Conservation (phyloP, 2,888 invertebrate genomes). For the Drosophila kuntzei region DNA sequence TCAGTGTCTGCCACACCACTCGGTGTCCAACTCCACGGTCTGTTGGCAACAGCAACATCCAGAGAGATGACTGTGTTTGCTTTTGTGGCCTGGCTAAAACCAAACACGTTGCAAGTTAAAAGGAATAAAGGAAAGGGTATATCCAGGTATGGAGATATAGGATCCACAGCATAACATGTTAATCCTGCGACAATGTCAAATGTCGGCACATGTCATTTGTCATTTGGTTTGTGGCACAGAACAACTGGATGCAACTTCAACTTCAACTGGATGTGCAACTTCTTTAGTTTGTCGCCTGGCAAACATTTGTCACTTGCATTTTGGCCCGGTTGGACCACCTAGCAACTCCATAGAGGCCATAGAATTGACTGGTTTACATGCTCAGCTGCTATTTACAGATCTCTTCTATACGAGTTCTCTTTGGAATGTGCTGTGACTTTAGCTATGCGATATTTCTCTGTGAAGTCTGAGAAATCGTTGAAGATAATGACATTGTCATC, state of each 20-base stretch:
- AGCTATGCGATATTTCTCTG: conserved; percentile 9
- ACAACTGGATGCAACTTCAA: background rate
- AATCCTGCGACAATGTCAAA: conserved; percentile 73
- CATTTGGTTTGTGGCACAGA: conserved; percentile 26
- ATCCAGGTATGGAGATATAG: background rate
- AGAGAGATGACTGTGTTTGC: conserved; percentile 50
- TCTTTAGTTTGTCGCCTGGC: conserved; percentile 47
- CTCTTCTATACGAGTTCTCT: background rate
- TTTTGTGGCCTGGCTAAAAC: conserved; percentile 32
- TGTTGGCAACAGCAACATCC: conserved; percentile 45
- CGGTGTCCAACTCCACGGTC: conserved; percentile 49
- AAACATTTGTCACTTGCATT: conserved; percentile 68
- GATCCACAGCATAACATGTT: conserved; percentile 58
- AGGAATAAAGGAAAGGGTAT: background rate
- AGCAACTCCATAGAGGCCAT: conserved; percentile 16
- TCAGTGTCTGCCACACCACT: conserved; percentile 33
- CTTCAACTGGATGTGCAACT: conserved; percentile 9
- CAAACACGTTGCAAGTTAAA: conserved; percentile 58
- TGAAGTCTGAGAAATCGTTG: conserved; percentile 23
- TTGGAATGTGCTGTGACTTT: background rate
- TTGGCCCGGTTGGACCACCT: conserved; percentile 56
- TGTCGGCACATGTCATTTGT: conserved; percentile 78
- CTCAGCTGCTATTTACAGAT: conserved; percentile 7
- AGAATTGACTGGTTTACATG: conserved; percentile 28
- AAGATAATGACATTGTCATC: conserved; percentile 46